Evolutionary conservation across 2,888 invertebrate species (phyloP).

Genomic region (Hybos culiciformis): DNA sequence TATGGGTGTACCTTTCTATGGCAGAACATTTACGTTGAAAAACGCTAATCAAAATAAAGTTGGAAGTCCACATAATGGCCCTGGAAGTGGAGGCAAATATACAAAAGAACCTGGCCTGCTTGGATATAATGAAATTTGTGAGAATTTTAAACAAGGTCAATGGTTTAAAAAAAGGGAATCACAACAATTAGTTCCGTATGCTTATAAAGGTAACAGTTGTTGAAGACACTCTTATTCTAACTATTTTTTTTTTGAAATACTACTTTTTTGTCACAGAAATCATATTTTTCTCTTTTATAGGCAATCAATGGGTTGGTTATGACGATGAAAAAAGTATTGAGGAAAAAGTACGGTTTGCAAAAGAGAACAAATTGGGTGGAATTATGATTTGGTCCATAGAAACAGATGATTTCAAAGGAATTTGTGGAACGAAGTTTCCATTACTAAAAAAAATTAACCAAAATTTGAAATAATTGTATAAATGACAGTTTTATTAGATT

Average conservation of each 20-base stretch:
- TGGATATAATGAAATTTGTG: constrained; percentile 60
- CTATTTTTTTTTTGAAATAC: no score
- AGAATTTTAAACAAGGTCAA: constrained; percentile 36
- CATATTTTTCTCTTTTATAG: no score
- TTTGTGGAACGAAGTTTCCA: constrained; percentile 46
- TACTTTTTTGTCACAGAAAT: no score
- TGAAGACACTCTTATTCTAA: no score
- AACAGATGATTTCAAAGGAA: constrained; percentile 57
- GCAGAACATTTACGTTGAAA: constrained; percentile 48
- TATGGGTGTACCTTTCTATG: constrained; percentile 58
- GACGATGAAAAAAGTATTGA: constrained; percentile 43
- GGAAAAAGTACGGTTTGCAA: constrained; percentile 34
- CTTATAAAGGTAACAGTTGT: constrained; percentile 39
- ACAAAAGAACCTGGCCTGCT: constrained; percentile 49
- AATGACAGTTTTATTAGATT: no score
- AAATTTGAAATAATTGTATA: no score
- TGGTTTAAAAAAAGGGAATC: constrained; percentile 44
- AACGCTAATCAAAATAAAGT: constrained; percentile 35
- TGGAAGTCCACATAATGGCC: constrained; percentile 43
- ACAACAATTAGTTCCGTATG: constrained; percentile 47
- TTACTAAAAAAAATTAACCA: constrained; percentile 45
- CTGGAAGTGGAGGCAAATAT: constrained; percentile 47
- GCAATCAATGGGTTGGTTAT: constrained; percentile 55
- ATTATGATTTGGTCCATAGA: constrained; percentile 71
- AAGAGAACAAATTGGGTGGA: constrained; percentile 40